Evolutionary conservation across 2,888 invertebrate species (phyloP), one percentile per base, ranked within the genome.

Genomic region (Sialis lutaria): DNA sequence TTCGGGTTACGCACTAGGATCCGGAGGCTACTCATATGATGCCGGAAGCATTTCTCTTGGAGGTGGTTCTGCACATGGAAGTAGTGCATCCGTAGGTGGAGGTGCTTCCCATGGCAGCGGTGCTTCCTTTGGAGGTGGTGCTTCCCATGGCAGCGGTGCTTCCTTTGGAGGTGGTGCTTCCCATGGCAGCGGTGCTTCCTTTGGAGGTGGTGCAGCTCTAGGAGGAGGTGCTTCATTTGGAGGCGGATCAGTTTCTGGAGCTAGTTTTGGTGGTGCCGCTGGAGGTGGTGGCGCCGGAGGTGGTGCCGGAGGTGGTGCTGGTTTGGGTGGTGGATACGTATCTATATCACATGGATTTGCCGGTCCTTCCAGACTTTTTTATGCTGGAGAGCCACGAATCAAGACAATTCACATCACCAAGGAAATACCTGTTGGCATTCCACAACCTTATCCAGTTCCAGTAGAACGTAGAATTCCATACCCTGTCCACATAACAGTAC

Each of bases 321-420:
- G 43, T 6, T 33, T 41, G 4, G 22, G 22, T 22, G 22, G 22
- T 4, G 22, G 22, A 22, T 22, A 22, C 22, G 22, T 22, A 22
- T 22, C 22, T 22, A 22, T 22, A 22, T 22, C 22, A 22, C 22
- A 42, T 33, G 46, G 43, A n/a, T 42, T 43, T 33, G 12, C 22
- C 6, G 50, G 49, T 7, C 49, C 49, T 6, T 41, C 39, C 34
- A 44, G 50, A 4, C 30, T 42, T 30, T 51, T 46, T 35, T 49
- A 49, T 30, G 53, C 51, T 40, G 47, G 48, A 9, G 54, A 57
- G 42, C 52, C 53, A 10, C 53, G 55, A 12, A 47, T 58, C 6
- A 56, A 59, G 50, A 55, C 57, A 30, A 52, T 58, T 39, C 60
- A 58, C 6, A 52, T 61, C 22, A 56, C 57, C 42, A 53, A 53